Evolutionary conservation across 2,888 invertebrate species (phyloP).

Genomic region (Aporophyla lueneburgensis): DNA sequence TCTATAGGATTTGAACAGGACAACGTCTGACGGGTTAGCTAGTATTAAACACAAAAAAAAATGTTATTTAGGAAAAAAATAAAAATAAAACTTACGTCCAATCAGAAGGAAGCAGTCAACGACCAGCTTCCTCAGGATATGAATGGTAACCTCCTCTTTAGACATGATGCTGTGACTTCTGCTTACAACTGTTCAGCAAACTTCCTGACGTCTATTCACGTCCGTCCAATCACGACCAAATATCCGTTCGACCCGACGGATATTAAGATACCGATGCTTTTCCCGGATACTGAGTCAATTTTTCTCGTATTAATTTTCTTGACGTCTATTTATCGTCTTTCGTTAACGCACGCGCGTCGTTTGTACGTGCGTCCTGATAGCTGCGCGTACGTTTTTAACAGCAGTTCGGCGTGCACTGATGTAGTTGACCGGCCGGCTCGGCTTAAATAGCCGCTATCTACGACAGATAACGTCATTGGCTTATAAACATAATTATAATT

Average conservation of each 20-base stretch:
- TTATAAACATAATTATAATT: slow-evolving; percentile 29
- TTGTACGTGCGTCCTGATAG: slow-evolving; percentile 5
- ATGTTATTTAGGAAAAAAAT: accelerated
- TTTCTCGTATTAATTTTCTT: slow-evolving; percentile 60
- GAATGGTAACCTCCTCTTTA: slow-evolving; percentile 34
- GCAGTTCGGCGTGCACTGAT: slow-evolving; percentile 52
- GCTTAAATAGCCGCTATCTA: slow-evolving; percentile 62
- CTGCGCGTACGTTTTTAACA: slow-evolving; percentile 45
- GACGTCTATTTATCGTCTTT: not conserved
- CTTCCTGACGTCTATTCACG: not conserved
- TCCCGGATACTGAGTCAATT: slow-evolving; percentile 13
- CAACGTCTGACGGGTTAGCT: not conserved
- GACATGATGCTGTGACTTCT: slow-evolving; percentile 35
- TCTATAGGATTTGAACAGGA: not conserved
- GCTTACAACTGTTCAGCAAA: slow-evolving; percentile 16
- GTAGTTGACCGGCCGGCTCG: slow-evolving; percentile 18
- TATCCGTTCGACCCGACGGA: not conserved
- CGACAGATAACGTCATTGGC: slow-evolving; percentile 50
- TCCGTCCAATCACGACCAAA: not conserved
- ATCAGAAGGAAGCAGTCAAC: slow-evolving; percentile 79
- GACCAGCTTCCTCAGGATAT: slow-evolving; percentile 76
- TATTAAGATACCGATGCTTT: not conserved
- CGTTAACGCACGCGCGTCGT: slow-evolving; percentile 33
- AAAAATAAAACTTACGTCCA: slow-evolving; percentile 76
- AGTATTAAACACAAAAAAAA: not conserved